Evolutionary conservation across 2,113 vertebrate species (phyloP).

Genomic region (Cathartes aura): DNA sequence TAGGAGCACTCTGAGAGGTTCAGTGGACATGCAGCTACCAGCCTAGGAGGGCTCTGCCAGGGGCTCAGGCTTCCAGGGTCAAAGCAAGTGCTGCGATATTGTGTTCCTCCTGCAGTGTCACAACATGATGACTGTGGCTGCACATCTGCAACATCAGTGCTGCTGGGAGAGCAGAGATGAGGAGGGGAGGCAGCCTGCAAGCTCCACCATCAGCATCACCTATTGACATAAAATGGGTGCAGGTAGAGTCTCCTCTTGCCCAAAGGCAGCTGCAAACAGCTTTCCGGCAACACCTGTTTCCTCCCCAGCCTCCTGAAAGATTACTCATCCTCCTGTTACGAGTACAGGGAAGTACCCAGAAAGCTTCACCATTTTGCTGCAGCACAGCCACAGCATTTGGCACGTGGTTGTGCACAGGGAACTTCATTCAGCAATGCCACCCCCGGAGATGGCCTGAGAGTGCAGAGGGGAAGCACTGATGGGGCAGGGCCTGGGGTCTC

Average conservation of each 20-base stretch:
- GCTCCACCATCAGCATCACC: neutral
- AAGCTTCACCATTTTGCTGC: neutral
- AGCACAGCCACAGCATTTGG: accelerated
- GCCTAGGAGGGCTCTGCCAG: neutral
- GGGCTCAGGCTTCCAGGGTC: neutral
- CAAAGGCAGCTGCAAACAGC: neutral
- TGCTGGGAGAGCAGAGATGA: neutral
- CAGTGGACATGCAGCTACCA: neutral
- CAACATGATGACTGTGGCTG: accelerated
- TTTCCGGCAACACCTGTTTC: neutral
- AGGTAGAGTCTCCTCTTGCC: neutral
- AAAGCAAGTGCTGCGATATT: neutral
- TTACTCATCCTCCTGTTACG: neutral
- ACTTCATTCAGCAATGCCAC: neutral
- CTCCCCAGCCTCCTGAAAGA: neutral
- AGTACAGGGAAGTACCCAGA: neutral
- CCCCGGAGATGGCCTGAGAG: too few relatives aligned
- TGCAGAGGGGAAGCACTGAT: neutral
- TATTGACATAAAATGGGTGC: too few relatives aligned
- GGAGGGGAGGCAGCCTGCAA: neutral
- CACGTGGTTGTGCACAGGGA: neutral
- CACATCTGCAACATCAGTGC: neutral
- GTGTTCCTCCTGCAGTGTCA: neutral
- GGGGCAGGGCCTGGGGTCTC: neutral
- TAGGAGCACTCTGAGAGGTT: neutral